Conservation (phyloP, 2,888 invertebrate species). For the Drosophila setosimentum region DNA sequence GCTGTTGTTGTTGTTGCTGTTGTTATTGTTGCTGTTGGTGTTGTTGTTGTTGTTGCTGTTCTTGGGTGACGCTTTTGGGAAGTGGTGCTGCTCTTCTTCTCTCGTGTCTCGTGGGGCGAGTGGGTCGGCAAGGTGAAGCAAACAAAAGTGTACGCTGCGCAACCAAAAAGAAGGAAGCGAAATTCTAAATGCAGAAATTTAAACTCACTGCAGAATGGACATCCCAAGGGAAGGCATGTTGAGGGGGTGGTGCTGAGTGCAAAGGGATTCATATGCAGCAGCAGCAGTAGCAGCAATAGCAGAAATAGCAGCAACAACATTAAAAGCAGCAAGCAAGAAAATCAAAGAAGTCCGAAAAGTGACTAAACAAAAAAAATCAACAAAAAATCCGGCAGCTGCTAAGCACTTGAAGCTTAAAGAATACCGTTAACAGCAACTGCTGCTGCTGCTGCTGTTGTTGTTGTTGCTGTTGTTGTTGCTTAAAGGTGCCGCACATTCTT, state of each 20-base stretch:
- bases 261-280: slow-evolving; percentile 33
- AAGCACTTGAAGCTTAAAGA: slow-evolving; percentile 46
- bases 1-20: slow-evolving; percentile 7
- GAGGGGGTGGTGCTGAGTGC: neutral
- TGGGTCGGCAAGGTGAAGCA: slow-evolving; percentile 40
- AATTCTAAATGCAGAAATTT: slow-evolving; percentile 55
- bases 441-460: neutral
- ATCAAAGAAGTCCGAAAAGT: neutral
- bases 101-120: neutral
- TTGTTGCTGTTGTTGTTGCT: slow-evolving; percentile 37
- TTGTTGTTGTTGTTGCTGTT: slow-evolving; percentile 5
- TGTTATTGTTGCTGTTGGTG: slow-evolving; percentile 14
- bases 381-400: slow-evolving; percentile 41
- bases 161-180: slow-evolving; percentile 38
- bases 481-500: slow-evolving; percentile 51
- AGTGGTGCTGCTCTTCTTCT: slow-evolving; percentile 14
- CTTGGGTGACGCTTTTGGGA: slow-evolving; percentile 9
- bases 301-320: neutral
- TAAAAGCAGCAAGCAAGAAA: slow-evolving; percentile 13
- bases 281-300: neutral
- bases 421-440: slow-evolving; percentile 34
- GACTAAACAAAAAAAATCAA: slow-evolving; percentile 4
- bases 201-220: slow-evolving; percentile 30
- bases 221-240: neutral
- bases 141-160: slow-evolving; percentile 42